Evolutionary conservation across 2,113 vertebrate genomes (phyloP), one percentile per base, ranked within the genome.

Genomic region (Otolemur garnettii): DNA sequence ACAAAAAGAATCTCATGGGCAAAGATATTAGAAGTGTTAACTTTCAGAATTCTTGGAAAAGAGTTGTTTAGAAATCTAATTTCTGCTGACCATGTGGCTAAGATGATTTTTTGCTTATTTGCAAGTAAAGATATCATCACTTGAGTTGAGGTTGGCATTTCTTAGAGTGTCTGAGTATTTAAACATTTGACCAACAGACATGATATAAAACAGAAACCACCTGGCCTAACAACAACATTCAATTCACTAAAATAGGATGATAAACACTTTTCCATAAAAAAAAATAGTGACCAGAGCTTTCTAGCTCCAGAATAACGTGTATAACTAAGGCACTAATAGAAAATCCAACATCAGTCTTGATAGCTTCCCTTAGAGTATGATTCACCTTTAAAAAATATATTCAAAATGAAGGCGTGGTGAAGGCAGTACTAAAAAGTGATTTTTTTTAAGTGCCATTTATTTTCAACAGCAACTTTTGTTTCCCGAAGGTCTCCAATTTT

Each of bases 381-480:
- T 55, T 96, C 88, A 45, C 19, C 6, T 92, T 96, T 75, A 80
- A 90, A 11, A 18, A 55, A 83, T 33, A 11, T 60, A 93, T 77
- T 94, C 45, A 91, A 96, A 95, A 71, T 74, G 2, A 87, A 69
- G 15, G 42, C 50, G 17, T 8, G 18, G 28, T 62, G 53, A 80
- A 90, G n/a, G n/a, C 26, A 62, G 21, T 69, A 95, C 38, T 84
- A 80, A 95, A 78, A 93, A 38, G 38, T 28, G 66, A 85, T 87
- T 95, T 62, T 91, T 62, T 64, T 77, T 12, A 57, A 64, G 53
- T 75, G 64, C 3, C 33, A 78, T 30, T 66, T 92, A 71, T 72
- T 8, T 90, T 90, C 17, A 91, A 92, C 87, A 94, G 13, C 60
- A 81, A 94, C 64, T 64, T 93, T 91, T 86, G 38, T 81, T 95